These are phyloP conservation scores for Tinamus guttatus DNA, from an alignment of 2,113 vertebrate species.

Conservation along the genomic window DNA sequence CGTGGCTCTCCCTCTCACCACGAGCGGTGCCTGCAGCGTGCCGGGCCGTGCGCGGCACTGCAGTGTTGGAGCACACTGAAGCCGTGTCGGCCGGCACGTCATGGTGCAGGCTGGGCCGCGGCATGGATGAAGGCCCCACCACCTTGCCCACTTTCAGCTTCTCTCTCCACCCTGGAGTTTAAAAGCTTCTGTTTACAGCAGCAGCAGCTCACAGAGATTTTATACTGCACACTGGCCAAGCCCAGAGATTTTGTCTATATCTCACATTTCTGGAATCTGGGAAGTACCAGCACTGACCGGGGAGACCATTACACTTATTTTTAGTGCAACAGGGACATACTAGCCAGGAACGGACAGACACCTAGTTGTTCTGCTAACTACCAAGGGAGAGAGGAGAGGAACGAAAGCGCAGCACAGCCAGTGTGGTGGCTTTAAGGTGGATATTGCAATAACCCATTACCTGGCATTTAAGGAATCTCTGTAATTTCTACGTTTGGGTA, in stretches of 20 bases:
- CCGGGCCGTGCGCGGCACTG: too few relatives aligned
- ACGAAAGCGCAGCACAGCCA: neutral
- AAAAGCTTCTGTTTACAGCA: neutral
- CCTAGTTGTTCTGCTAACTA: neutral
- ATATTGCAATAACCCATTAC: neutral
- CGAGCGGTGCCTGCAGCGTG: too few relatives aligned
- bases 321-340: neutral
- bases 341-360: neutral
- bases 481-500: neutral
- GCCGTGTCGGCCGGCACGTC: neutral
- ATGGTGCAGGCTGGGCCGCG: fast-evolving
- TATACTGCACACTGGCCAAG: neutral
- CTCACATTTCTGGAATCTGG: neutral
- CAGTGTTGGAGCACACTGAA: neutral
- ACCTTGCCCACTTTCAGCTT: neutral
- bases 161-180: fast-evolving
- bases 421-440: neutral
- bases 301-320: neutral
- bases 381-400: neutral
- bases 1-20: neutral
- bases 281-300: neutral
- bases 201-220: neutral
- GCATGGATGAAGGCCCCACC: too few relatives aligned
- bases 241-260: neutral
- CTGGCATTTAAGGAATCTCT: neutral